Base-by-base conservation (phyloP, 2,113 vertebrate genomes). In the Daboia siamensis region DNA sequence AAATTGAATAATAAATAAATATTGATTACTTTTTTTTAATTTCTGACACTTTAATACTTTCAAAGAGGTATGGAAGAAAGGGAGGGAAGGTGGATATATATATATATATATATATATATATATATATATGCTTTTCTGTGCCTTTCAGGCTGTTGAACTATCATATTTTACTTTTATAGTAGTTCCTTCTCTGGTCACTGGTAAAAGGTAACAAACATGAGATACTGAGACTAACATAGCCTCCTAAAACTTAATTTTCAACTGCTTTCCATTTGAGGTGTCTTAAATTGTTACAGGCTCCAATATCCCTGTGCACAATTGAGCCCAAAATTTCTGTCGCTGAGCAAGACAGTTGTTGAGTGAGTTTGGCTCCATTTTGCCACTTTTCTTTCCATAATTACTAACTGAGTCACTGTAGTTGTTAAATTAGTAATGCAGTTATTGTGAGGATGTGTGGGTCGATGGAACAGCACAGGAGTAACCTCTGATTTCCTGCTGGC, bases 51-150 rank as follows among this genome's bases (percentile, higher is more conserved):
- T 80, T 80, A 80, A 91, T 92, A 94, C 80, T 93, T 91, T 87
- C 94, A 93, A 93, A 74, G 2, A 74, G 15, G 15, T 17, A 74
- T 74, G 69, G 29, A 26, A 93, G 94, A 94, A 90, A 48, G 85
- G 33, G n/a, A 88, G 7, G 91, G 91, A 93, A 93, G 95, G 91
- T 90, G 93, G 59, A 92, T 26, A 51, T 17, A 93, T 94, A 94
- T 51, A 92, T n/a, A n/a, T n/a, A n/a, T n/a, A n/a, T n/a, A n/a
- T n/a, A n/a, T n/a, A n/a, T n/a, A n/a, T n/a, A n/a, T n/a, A n/a
- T n/a, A n/a, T 24, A 48, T 20, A 92, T 94, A 94, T 56, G 44
- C 88, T 95, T 96, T 91, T 88, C 10, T 69, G 92, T 94, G 91
- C 86, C 86, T 23, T 89, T 44, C 12, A 89, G 29, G 33, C 4